Percentiles rank a stretch among this genome's conserved stretches.
Conservation (phyloP, 1,140 invertebrate species). For the Antheraea mylitta region DNA sequence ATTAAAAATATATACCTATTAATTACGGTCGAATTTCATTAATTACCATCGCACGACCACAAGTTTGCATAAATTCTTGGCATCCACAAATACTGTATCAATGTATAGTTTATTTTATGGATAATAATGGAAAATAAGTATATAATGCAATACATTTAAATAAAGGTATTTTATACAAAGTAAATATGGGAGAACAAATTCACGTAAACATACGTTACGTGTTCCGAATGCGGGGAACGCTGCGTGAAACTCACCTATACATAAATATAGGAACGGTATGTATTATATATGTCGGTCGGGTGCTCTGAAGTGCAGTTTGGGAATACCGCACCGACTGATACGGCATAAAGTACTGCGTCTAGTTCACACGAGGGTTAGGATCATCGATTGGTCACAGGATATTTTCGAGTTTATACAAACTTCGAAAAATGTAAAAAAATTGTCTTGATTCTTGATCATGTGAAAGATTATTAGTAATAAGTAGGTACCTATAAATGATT, state of each 20-base stretch:
- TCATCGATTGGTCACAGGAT: conserved; percentile 22
- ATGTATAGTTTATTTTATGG: background rate
- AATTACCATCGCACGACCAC: too few relatives aligned
- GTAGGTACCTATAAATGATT: too few relatives aligned
- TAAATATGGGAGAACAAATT: conserved; percentile 33
- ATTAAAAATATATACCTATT: too few relatives aligned
- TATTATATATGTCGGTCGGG: conserved; percentile 45
- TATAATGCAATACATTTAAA: background rate
- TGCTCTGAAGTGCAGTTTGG: conserved; percentile 75
- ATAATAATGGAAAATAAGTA: background rate
- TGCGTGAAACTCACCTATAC: conserved; percentile 23
- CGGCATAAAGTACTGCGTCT: conserved; percentile 56
- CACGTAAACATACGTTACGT: conserved; percentile 44
- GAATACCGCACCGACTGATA: conserved; percentile 76
- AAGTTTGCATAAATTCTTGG: too few relatives aligned
- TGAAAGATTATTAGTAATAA: too few relatives aligned
- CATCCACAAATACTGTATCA: too few relatives aligned
- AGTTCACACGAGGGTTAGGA: conserved; percentile 17
- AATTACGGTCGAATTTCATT: too few relatives aligned
- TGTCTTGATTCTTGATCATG: too few relatives aligned
- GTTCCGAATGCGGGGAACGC: conserved; percentile 34
- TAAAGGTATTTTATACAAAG: conserved; percentile 11
- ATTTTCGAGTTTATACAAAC: too few relatives aligned
- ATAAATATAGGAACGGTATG: conserved; percentile 21
- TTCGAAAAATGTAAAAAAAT: too few relatives aligned